Conservation (phyloP, 1,140 invertebrate genomes). For the Camponotus vicinus region DNA sequence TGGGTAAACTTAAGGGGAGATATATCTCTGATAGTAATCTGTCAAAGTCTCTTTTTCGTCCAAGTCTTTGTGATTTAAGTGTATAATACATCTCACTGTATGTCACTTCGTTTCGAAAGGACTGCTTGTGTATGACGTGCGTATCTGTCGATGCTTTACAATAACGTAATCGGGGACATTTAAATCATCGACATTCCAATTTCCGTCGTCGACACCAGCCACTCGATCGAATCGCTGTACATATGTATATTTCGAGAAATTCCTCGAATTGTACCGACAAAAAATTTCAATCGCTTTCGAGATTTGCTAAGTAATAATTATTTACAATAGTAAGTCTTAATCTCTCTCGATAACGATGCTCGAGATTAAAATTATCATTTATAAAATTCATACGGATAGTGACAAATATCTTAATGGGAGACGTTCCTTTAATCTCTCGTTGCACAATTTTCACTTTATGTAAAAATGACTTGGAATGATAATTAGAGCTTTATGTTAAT, state of each 20-base stretch:
- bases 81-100: not conserved
- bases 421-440: not conserved
- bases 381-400: not conserved
- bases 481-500: not conserved
- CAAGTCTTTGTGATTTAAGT: not conserved
- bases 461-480: not conserved
- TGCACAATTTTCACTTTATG: not conserved
- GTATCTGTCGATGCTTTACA: not conserved
- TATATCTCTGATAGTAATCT: not conserved
- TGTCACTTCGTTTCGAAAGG: slow-evolving; percentile 3
- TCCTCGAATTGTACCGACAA: not conserved
- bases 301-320: slow-evolving; percentile 10
- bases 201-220: slow-evolving; percentile 26
- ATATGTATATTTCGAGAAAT: slow-evolving; percentile 5
- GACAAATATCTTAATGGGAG: slow-evolving; percentile 11
- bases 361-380: slow-evolving; percentile 12
- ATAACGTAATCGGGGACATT: slow-evolving; percentile 33
- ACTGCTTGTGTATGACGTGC: not conserved
- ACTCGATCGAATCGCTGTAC: not conserved
- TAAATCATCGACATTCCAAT: slow-evolving; percentile 55
- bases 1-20: too few relatives aligned
- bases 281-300: slow-evolving; percentile 1
- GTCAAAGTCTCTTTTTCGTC: not conserved
- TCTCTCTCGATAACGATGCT: slow-evolving; percentile 20
- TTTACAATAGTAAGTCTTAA: slow-evolving; percentile 25